Percentiles rank a stretch among this genome's conserved stretches.
These are phyloP conservation scores for Monochamus alternatus DNA, from an alignment of 2,888 invertebrate species.

Conservation along the genomic window DNA sequence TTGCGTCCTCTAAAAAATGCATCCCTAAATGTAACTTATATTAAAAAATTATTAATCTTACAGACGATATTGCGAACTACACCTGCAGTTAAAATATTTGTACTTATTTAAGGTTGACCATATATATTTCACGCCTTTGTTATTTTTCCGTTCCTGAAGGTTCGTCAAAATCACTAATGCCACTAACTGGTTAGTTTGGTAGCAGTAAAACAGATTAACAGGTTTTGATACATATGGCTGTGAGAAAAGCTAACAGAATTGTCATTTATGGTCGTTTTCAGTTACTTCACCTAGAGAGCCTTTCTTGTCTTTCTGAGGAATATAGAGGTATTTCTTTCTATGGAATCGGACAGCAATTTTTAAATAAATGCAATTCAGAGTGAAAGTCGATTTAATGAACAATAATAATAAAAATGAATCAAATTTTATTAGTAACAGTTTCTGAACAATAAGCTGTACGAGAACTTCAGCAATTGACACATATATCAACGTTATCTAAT, in stretches of 20 bases:
- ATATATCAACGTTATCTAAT: constrained; percentile 30
- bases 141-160: too few relatives aligned
- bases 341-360: not conserved
- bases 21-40: too few relatives aligned
- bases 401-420: not conserved
- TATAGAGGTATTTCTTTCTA: not conserved
- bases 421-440: constrained; percentile 17
- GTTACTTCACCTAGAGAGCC: constrained; percentile 22
- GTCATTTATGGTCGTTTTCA: constrained; percentile 11
- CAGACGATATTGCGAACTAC: too few relatives aligned
- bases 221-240: not conserved
- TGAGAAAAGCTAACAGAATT: not conserved
- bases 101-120: too few relatives aligned
- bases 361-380: constrained; percentile 6
- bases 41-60: too few relatives aligned
- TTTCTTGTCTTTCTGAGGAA: constrained; percentile 1
- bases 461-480: constrained; percentile 25
- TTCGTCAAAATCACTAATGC: too few relatives aligned
- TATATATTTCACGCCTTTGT: too few relatives aligned
- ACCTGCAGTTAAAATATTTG: too few relatives aligned
- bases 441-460: constrained; percentile 22
- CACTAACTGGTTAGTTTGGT: too few relatives aligned
- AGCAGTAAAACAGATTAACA: too few relatives aligned
- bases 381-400: constrained; percentile 25
- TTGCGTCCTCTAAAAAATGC: too few relatives aligned